Evolutionary conservation across 2,113 vertebrate species (phyloP), one percentile per base, ranked within the genome.

Genomic region (Ramphastos sulfuratus): DNA sequence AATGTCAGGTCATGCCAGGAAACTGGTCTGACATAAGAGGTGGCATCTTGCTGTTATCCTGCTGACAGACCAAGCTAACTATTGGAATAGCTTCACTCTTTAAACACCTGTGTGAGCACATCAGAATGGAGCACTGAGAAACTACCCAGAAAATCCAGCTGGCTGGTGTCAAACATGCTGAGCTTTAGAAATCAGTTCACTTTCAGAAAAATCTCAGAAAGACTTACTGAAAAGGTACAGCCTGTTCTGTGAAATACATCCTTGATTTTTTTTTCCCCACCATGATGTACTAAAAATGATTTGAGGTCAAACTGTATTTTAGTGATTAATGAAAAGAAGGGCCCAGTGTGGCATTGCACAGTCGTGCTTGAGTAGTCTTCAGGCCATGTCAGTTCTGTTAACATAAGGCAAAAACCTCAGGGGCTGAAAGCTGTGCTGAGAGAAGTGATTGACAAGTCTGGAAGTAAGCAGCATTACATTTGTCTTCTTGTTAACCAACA

Each of bases 131-230:
- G 63, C 28, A 42, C 72, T 63, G 86, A 85, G 55, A 90, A 90
- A 92, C 73, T 59, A 55, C 54, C 3, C 4, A 92, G 91, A 87
- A 86, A 92, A 92, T 85, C 78, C 31, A 74, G 82, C 64, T 77
- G 74, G 28, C 82, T 89, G 37, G 12, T 71, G 42, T 82, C 65
- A 89, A 85, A 87, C 75, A 63, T 24, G 71, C 74, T 85, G 92
- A 67, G 75, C 64, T 87, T 93, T 85, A 92, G 81, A 95, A 75
- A 85, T 67, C 15, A 74, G 27, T 67, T 82, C 74, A 65, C 79
- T 92, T 89, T 87, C 42, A 92, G 52, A 92, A 92, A 93, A 12
- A 8, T 13, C 31, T 93, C 15, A 1, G 60, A 77, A 90, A 85
- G 39, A 28, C 25, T 56, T 42, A 82, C 2, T 80, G 96, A 93